Conservation (phyloP, 2,888 invertebrate species). For the Stenoptilia bipunctidactyla region DNA sequence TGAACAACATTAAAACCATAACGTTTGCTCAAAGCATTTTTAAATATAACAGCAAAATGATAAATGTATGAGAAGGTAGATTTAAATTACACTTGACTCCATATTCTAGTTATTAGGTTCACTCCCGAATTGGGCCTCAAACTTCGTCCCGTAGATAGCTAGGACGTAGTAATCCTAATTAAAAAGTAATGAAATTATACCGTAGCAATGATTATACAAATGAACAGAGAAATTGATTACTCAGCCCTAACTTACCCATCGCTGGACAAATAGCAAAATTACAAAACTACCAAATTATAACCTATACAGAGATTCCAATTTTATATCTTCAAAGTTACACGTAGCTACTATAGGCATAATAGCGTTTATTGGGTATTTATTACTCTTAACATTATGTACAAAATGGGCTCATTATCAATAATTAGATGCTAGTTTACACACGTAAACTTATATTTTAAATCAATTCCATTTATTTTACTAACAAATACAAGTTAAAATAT, state of each 20-base stretch:
- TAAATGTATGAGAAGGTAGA: no score
- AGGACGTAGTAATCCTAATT: no score
- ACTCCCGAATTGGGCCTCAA: no score
- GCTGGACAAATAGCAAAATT: background rate
- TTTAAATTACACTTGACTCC: no score
- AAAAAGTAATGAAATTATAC: no score
- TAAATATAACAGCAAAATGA: slow-evolving; percentile 9
- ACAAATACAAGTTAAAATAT: no score
- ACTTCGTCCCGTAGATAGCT: no score
- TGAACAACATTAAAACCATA: slow-evolving; percentile 56
- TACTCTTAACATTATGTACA: background rate
- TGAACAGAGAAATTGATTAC: no score
- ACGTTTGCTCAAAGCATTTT: slow-evolving; percentile 57
- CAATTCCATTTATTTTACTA: background rate
- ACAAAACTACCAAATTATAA: background rate
- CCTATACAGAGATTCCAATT: background rate
- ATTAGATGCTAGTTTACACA: no score
- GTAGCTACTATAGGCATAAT: background rate
- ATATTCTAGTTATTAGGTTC: no score
- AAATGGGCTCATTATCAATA: background rate
- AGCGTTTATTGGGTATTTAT: background rate
- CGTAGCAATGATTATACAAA: no score
- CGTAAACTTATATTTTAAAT: background rate
- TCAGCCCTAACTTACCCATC: no score
- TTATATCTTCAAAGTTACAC: background rate